phyloP scores from a whole-genome alignment of 2,888 invertebrate genomes.

The Campoletis raptor region DNA sequence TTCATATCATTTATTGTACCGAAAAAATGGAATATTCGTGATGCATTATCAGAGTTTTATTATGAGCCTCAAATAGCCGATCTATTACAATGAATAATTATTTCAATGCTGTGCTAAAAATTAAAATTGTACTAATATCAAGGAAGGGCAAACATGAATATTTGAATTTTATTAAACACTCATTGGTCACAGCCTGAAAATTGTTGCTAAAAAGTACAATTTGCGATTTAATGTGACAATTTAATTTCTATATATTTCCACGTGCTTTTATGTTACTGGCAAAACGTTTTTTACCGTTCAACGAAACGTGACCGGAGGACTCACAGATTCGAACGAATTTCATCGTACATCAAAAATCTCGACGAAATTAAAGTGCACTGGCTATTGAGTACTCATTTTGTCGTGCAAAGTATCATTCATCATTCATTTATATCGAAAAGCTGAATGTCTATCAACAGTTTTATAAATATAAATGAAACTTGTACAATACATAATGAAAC shows the following conservation, averaged over 20 bases:
- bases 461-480: neutral
- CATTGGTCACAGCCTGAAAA: neutral
- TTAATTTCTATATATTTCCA: neutral
- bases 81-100: neutral
- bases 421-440: neutral
- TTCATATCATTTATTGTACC: neutral
- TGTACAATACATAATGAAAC: neutral
- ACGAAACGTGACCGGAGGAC: conserved; percentile 21
- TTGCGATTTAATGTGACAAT: conserved; percentile 1
- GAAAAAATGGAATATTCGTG: neutral
- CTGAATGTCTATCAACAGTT: neutral
- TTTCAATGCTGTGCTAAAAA: neutral
- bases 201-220: neutral
- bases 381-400: neutral
- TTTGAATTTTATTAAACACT: neutral
- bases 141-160: neutral
- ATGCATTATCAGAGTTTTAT: neutral
- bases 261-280: neutral
- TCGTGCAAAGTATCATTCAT: neutral
- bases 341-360: neutral
- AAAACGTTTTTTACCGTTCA: neutral
- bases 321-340: neutral
- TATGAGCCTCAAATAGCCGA: neutral
- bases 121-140: neutral
- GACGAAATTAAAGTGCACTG: neutral